A percentile compares a stretch with the other conserved stretches of the same genome.
Conservation (phyloP, 2,113 vertebrate genomes). For the Crypturellus undulatus region DNA sequence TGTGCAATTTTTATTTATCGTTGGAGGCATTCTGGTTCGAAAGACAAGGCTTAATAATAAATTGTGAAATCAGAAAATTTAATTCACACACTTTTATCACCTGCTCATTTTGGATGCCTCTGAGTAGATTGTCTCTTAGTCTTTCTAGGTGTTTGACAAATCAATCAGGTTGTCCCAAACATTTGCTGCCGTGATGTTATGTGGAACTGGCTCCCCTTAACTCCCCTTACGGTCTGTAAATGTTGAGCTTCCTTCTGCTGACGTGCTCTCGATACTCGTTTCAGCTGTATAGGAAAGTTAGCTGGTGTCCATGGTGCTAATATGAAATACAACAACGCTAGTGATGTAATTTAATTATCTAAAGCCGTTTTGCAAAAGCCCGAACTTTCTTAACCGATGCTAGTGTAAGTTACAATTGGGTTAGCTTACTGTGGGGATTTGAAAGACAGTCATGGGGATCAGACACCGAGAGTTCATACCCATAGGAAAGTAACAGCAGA, state of each 20-base stretch:
- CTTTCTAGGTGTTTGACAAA: not conserved
- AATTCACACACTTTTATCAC: not conserved
- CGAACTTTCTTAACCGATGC: not conserved
- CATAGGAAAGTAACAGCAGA: slow-evolving; percentile 33
- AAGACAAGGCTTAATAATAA: not conserved
- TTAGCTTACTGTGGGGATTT: slow-evolving; percentile 36
- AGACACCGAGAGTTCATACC: slow-evolving; percentile 44
- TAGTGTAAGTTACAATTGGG: slow-evolving; percentile 25
- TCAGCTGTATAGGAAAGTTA: not conserved
- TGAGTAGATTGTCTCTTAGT: not conserved
- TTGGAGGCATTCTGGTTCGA: fast-evolving
- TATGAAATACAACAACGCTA: not conserved
- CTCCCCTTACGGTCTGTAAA: not conserved
- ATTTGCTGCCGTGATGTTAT: not conserved
- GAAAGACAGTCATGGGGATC: slow-evolving; percentile 33
- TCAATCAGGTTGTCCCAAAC: not conserved
- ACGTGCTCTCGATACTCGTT: not conserved
- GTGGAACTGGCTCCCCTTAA: not conserved
- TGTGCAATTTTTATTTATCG: not conserved
- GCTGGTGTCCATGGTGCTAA: slow-evolving; percentile 56
- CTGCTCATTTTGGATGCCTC: not conserved
- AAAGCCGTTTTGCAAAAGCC: slow-evolving; percentile 39
- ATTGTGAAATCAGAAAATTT: not conserved
- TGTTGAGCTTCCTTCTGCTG: not conserved
- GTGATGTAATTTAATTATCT: slow-evolving; percentile 29